Evolutionary conservation across 2,113 vertebrate species (phyloP).

Genomic region (Philantomba maxwellii): DNA sequence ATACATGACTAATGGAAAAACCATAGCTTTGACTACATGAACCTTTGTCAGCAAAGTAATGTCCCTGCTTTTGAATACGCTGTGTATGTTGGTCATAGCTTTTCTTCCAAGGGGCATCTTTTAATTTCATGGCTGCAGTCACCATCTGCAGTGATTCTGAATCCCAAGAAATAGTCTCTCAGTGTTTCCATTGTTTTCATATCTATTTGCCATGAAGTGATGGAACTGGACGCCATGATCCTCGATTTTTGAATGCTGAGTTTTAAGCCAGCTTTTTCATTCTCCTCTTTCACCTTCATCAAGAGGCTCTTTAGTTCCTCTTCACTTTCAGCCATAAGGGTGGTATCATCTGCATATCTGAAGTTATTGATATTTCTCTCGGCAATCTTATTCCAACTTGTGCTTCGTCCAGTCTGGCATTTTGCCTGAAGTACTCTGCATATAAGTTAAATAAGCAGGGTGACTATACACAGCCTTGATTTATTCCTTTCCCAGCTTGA

Average conservation of each 20-base stretch:
- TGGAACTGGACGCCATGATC: neutral
- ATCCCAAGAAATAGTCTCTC: neutral
- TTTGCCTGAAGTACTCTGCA: neutral
- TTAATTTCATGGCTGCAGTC: neutral
- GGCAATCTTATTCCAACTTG: neutral
- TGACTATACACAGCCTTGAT: neutral
- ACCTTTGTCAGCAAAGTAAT: neutral
- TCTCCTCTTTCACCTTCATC: neutral
- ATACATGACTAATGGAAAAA: neutral
- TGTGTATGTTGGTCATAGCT: neutral
- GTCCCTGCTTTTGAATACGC: neutral
- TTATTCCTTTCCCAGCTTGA: neutral
- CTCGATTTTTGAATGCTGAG: neutral
- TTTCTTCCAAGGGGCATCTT: neutral
- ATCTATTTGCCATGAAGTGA: neutral
- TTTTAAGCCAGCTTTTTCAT: neutral
- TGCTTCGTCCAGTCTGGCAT: accelerated
- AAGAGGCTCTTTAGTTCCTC: neutral
- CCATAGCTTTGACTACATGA: neutral
- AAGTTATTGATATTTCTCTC: neutral
- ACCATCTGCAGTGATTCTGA: neutral
- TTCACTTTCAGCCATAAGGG: neutral
- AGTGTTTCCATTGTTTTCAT: neutral
- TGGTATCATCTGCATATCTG: neutral
- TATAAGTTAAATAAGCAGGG: neutral